phyloP scores from a whole-genome alignment of 2,888 invertebrate genomes.

The Rhorus exstirpatorius region DNA sequence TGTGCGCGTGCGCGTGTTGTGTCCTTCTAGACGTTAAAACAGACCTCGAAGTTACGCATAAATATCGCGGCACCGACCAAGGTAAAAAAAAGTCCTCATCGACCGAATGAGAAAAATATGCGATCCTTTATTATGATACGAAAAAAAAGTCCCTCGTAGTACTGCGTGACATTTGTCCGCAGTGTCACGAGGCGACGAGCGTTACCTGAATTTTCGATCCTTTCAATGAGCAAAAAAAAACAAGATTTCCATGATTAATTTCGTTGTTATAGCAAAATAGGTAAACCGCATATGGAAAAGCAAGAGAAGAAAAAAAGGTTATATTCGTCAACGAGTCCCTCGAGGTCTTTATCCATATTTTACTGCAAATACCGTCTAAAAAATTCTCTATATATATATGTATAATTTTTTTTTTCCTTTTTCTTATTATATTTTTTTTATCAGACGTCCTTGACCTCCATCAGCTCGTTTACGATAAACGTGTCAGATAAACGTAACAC shows the following conservation, averaged over 20 bases:
- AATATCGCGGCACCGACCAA: conserved; percentile 56
- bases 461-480: conserved; percentile 54
- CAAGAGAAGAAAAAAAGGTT: background rate
- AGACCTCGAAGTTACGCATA: conserved; percentile 59
- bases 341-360: background rate
- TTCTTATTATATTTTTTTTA: conserved; percentile 34
- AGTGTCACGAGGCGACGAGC: too few relatives aligned
- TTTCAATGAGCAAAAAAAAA: too few relatives aligned
- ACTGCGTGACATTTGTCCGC: background rate
- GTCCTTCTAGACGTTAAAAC: conserved; percentile 50
- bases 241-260: too few relatives aligned
- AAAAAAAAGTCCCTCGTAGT: background rate
- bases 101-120: background rate
- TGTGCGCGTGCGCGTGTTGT: too few relatives aligned
- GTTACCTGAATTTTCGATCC: too few relatives aligned
- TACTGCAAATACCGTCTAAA: conserved; percentile 4
- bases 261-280: background rate
- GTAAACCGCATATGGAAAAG: background rate
- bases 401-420: background rate
- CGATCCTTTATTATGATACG: conserved; percentile 18
- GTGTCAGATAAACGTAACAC: conserved; percentile 61
- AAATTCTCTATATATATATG: background rate
- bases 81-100: conserved; percentile 45
- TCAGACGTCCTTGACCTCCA: conserved; percentile 63
- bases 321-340: background rate